Percentiles rank a stretch among this genome's conserved stretches.
phyloP scores from a whole-genome alignment of 1,140 invertebrate genomes.

The Lasioglossum albipes region DNA sequence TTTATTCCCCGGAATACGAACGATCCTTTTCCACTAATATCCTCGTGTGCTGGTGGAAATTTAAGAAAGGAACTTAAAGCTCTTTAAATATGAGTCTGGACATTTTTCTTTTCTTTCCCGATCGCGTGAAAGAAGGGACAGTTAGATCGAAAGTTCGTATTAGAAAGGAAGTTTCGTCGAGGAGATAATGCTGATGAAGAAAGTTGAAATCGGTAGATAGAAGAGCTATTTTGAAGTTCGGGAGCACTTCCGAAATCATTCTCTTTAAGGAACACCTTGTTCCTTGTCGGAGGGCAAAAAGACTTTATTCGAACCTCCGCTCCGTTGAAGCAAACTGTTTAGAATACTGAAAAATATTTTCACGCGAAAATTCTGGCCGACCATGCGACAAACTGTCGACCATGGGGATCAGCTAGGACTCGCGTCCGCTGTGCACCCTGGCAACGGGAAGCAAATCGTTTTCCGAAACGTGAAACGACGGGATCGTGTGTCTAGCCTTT shows the following conservation, averaged over 20 bases:
- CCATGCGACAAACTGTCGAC: constrained; percentile 40
- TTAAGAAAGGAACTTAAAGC: no score
- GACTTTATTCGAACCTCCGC: constrained; percentile 7
- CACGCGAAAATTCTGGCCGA: constrained; percentile 11
- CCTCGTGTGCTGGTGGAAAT: no score
- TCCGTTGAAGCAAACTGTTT: neutral
- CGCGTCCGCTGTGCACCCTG: no score
- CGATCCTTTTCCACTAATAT: neutral
- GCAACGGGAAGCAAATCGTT: constrained; percentile 13
- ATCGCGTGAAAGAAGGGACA: no score
- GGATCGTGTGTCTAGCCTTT: neutral
- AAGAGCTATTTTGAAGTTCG: no score
- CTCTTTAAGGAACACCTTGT: neutral
- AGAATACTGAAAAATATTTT: no score
- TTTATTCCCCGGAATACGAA: constrained; percentile 57
- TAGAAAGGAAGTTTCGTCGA: no score
- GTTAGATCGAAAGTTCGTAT: no score
- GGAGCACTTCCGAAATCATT: neutral
- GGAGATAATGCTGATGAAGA: no score
- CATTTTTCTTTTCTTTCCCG: no score
- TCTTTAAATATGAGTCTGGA: no score
- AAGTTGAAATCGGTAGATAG: no score
- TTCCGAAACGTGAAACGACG: constrained; percentile 15
- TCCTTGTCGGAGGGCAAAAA: constrained; percentile 6
- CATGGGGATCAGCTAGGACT: neutral